Base-by-base conservation (phyloP, 2,113 vertebrate genomes). In the Choloepus hoffmanni region DNA sequence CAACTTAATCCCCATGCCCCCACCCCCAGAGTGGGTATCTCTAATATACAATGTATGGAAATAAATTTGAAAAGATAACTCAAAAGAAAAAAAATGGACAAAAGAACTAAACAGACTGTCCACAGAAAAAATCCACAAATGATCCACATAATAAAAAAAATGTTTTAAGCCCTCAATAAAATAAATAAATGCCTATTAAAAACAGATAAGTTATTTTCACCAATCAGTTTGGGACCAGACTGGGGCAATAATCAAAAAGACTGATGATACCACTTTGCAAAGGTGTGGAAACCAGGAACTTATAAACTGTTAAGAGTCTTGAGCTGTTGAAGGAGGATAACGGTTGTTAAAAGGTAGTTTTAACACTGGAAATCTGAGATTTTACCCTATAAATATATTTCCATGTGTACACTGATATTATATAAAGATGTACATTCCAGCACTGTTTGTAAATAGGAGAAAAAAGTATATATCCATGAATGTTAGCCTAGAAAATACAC, bases 101-200 rank as follows among this genome's bases (percentile, higher is more conserved):
- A 76, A 88, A 94, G 65, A 85, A 90, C 5, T 58, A 8, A 90
- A 76, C 2, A 33, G 36, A 83, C 36, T 83, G 19, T 8, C n/a
- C 62, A 86, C 5, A 62, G 33, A 72, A 74, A 68, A 95, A 68
- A 83, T 83, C 50, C 13, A 92, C 19, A 81, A 67, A 79, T 63
- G n/a, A 53, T 23, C 30, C 55, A 84, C 5, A 85, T 24, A 65
- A 72, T 30, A 36, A 84, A 62, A 24, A 70, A 93, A 74, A 14
- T 53, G 21, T 63, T 87, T 40, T 78, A 24, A 85, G 87, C 77
- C 4, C 7, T 77, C 30, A 72, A 90, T 48, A 21, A 26, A 73
- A 94, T 70, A 92, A 95, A 58, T 58, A 58, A 7, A 94, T 43
- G 26, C 36, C 68, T 43, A 62, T 85, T 95, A 58, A 96, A 79